Evolutionary conservation across 2,888 invertebrate genomes (phyloP).

Genomic region (Podotricha telesiphe): DNA sequence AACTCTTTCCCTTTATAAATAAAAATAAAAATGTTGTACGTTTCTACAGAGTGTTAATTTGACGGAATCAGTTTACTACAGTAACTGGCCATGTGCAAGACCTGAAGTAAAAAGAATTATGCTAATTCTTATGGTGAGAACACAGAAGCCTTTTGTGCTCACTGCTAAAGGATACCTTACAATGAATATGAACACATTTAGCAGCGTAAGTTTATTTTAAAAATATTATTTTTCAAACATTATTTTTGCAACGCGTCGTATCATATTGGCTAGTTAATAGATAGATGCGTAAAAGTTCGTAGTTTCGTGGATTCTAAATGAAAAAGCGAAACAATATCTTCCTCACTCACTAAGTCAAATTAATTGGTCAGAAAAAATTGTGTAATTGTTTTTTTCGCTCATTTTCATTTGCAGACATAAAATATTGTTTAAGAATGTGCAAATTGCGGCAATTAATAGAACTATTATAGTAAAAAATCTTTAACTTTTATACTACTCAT

Average conservation of each 20-base stretch:
- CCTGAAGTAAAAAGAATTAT: constrained; percentile 59
- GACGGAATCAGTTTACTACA: constrained; percentile 61
- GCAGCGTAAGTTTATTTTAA: constrained; percentile 57
- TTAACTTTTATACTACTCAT: too few relatives aligned
- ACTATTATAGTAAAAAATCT: too few relatives aligned
- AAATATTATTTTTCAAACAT: background rate
- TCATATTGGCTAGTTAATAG: background rate
- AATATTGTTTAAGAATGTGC: too few relatives aligned
- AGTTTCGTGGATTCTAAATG: too few relatives aligned
- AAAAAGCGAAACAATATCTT: too few relatives aligned
- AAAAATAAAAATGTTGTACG: background rate
- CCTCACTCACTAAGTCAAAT: too few relatives aligned
- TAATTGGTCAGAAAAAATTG: too few relatives aligned
- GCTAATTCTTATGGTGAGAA: constrained; percentile 61
- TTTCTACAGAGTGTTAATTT: constrained; percentile 63
- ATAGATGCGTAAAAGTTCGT: too few relatives aligned
- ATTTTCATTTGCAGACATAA: too few relatives aligned
- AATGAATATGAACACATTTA: constrained; percentile 71
- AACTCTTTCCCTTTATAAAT: too few relatives aligned
- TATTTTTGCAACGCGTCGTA: background rate
- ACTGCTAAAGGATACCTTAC: constrained; percentile 65
- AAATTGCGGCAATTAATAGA: too few relatives aligned
- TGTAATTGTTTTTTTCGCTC: too few relatives aligned
- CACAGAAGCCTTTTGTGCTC: constrained; percentile 66
- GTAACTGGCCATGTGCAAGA: constrained; percentile 66